A percentile compares a stretch with the other conserved stretches of the same genome.
These are phyloP conservation scores for Bicyclus anynana DNA, from an alignment of 1,140 invertebrate genomes.

Conservation along the genomic window DNA sequence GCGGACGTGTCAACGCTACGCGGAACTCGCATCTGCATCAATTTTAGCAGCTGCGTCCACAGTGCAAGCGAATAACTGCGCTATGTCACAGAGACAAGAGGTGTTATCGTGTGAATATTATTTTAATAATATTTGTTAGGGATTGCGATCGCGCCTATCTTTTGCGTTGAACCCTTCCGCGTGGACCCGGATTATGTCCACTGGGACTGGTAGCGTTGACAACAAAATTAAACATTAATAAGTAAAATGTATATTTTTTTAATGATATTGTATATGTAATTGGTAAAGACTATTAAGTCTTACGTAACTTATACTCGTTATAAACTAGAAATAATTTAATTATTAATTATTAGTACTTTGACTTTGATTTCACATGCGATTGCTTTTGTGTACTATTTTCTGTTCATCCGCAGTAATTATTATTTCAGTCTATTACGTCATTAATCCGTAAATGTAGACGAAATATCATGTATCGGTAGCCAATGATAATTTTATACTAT, in stretches of 20 bases:
- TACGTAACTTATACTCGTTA: too few relatives aligned
- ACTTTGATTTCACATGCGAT: too few relatives aligned
- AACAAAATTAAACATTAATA: slow-evolving; percentile 34
- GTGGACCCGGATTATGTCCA: slow-evolving; percentile 49
- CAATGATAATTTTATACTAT: too few relatives aligned
- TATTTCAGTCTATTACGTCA: too few relatives aligned
- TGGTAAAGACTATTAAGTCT: too few relatives aligned
- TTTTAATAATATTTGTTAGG: slow-evolving; percentile 40
- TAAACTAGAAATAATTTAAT: too few relatives aligned
- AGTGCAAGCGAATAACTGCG: not conserved
- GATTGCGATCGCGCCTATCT: slow-evolving; percentile 55
- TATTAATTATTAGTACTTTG: too few relatives aligned
- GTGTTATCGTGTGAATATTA: slow-evolving; percentile 8
- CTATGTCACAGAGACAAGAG: not conserved
- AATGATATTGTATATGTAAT: too few relatives aligned
- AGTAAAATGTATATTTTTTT: slow-evolving; percentile 10
- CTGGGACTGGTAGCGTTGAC: slow-evolving; percentile 30
- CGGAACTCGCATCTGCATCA: slow-evolving; percentile 37
- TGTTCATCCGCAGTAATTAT: too few relatives aligned
- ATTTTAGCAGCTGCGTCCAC: slow-evolving; percentile 25
- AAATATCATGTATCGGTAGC: too few relatives aligned
- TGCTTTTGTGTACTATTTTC: too few relatives aligned
- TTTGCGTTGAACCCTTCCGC: slow-evolving; percentile 58
- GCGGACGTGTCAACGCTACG: slow-evolving; percentile 22
- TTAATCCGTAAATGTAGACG: too few relatives aligned